Base-by-base conservation (phyloP, 92 coral and sea anemone species). In the Palythoa caribaeorum region DNA sequence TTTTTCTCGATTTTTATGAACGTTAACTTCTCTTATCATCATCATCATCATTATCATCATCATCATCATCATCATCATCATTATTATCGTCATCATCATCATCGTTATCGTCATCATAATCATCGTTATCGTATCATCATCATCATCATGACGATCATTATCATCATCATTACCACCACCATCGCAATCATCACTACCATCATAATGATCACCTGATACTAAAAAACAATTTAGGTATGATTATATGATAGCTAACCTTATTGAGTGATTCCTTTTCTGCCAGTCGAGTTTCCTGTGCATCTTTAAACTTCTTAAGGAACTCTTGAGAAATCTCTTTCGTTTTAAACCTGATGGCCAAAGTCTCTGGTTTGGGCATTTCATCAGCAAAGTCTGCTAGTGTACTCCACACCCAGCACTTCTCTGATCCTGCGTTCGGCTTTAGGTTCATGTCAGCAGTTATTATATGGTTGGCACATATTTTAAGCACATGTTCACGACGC, bases 401-500 rank as follows among this genome's bases (percentile, higher is more conserved):
- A 38, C 92, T 92, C 99, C 99, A 97, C 68, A 95, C 83, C 98
- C 97, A 97, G 1, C 98, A 91, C 73, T 80, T 94, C 44, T 94
- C 96, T 44, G 98, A 94, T 37, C 95, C 93, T 35, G 88, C 80
- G n/a, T 89, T 94, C 7, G 93, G 94, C 68, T 97, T 92, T 15
- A 97, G 90, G 52, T 90, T 88, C 98, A 97, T 95, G 28, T 94
- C 98, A 60, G 91, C 40, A 36, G 97, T 91, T 70, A 97, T 92
- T 76, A 84, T 65, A 81, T 97, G 99, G 87, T 97, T 97, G 17
- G 97, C 94, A 87, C 99, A 97, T 73, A 97, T 93, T 83, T 97
- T 97, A 35, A 95, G 90, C 17, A 97, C 91, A 77, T 95, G 95
- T 3, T 95, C 99, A 55, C 99, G 96, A 38, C 99, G 91, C 99